phyloP scores from a whole-genome alignment of 1,140 invertebrate species.

The Heterodera schachtii region DNA sequence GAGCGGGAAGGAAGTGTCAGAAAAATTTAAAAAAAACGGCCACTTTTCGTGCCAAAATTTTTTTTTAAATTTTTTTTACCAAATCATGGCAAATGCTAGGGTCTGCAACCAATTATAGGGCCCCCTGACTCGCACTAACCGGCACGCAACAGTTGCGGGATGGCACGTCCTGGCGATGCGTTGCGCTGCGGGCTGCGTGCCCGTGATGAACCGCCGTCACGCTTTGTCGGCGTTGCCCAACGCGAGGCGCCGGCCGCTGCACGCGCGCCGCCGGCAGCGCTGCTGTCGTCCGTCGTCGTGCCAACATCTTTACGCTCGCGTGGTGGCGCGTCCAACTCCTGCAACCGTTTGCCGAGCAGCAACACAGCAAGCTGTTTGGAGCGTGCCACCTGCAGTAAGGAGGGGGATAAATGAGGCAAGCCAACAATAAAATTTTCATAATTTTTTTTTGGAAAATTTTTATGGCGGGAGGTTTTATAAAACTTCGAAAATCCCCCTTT shows the following conservation, averaged over 20 bases:
- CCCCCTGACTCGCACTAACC: neutral
- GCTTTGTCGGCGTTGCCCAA: neutral
- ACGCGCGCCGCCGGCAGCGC: neutral
- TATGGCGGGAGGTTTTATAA: too few relatives aligned
- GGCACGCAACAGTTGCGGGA: conserved; percentile 41
- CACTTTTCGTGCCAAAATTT: too few relatives aligned
- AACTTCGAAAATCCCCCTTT: too few relatives aligned
- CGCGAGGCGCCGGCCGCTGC: conserved; percentile 20
- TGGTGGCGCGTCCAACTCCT: conserved; percentile 44
- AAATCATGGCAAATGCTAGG: neutral
- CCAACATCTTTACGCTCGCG: conserved; percentile 49
- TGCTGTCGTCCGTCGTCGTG: neutral
- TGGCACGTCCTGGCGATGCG: conserved; percentile 46
- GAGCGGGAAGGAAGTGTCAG: too few relatives aligned
- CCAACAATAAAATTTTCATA: too few relatives aligned
- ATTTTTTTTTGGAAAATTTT: too few relatives aligned
- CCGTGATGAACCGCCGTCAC: neutral
- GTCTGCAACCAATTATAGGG: too few relatives aligned
- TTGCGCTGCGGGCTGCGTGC: conserved; percentile 23
- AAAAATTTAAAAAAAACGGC: conserved; percentile 18
- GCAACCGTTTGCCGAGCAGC: conserved; percentile 47
- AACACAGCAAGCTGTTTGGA: conserved; percentile 66
- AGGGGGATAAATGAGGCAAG: too few relatives aligned
- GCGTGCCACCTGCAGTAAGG: conserved; percentile 72
- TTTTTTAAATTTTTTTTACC: neutral